A percentile compares a stretch with the other conserved stretches of the same genome.
Conservation (phyloP, 2,797 vertebrate species). For the Gallirallus australis region DNA sequence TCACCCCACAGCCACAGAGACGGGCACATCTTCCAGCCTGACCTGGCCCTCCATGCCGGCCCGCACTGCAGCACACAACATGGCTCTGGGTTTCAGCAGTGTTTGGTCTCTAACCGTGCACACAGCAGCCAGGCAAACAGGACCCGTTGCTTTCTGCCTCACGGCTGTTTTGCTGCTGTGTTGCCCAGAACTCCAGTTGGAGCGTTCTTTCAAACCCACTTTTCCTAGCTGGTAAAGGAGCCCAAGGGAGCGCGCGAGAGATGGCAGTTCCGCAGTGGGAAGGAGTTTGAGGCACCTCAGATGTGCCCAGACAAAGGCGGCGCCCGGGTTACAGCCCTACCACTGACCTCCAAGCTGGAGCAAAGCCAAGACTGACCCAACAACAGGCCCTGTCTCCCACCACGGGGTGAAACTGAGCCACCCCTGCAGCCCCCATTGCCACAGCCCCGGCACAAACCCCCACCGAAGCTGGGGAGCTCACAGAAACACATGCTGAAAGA, state of each 20-base stretch:
- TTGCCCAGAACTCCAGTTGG: neutral
- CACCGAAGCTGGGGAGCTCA: neutral
- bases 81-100: neutral
- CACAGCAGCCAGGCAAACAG: neutral
- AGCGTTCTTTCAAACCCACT: neutral
- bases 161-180: neutral
- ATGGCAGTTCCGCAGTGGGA: neutral
- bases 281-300: neutral
- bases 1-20: accelerated
- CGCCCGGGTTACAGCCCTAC: neutral
- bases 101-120: neutral
- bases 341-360: neutral
- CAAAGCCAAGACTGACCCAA: neutral
- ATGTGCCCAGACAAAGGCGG: neutral
- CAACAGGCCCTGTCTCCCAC: neutral
- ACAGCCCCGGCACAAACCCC: neutral
- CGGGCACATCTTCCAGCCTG: accelerated
- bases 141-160: neutral
- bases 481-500: too few relatives aligned
- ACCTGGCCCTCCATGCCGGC: accelerated
- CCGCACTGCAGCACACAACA: accelerated
- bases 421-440: neutral
- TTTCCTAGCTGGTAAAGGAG: neutral
- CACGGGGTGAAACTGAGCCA: neutral
- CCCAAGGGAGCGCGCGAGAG: neutral